A percentile compares a stretch with the other conserved stretches of the same genome.
phyloP scores from a whole-genome alignment of 1,140 invertebrate genomes.

The Bombus consobrinus region DNA sequence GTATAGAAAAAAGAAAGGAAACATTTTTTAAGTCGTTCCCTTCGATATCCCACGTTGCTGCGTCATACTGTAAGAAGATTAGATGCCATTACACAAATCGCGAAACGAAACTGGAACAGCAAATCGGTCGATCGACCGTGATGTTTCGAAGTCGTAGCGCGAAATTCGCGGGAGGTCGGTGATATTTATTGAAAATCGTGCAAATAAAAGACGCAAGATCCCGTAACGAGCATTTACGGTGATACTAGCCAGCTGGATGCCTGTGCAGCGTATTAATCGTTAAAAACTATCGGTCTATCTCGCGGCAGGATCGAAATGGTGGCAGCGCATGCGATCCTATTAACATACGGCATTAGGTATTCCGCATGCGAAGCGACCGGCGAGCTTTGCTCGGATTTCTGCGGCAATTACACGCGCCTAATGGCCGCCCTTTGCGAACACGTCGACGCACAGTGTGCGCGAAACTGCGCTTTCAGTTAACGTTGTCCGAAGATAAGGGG shows the following conservation, averaged over 20 bases:
- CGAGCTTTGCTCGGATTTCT: conserved; percentile 65
- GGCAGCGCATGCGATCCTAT: conserved; percentile 72
- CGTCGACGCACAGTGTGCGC: conserved; percentile 52
- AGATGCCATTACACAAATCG: background rate
- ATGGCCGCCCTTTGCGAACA: conserved; percentile 35
- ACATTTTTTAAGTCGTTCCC: too few species aligned
- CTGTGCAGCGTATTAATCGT: conserved; percentile 73
- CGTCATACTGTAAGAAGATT: background rate
- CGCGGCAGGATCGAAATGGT: conserved; percentile 68
- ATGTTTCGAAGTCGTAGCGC: background rate
- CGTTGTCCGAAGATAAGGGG: conserved; percentile 47
- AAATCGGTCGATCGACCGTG: background rate
- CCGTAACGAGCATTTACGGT: conserved; percentile 40
- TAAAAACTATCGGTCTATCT: conserved; percentile 71
- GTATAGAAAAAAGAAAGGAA: too few species aligned
- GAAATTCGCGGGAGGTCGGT: background rate
- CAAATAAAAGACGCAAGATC: background rate
- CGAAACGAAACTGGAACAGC: background rate
- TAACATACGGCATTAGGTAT: conserved; percentile 75
- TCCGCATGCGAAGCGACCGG: conserved; percentile 58
- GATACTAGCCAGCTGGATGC: conserved; percentile 52
- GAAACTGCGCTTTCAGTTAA: conserved; percentile 31
- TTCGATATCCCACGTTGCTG: too few species aligned
- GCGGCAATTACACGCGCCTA: conserved; percentile 65
- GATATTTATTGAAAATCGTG: conserved; percentile 58